A percentile compares a stretch with the other conserved stretches of the same genome.
Conservation (phyloP, 1,140 invertebrate genomes). For the Ylistrum balloti region DNA sequence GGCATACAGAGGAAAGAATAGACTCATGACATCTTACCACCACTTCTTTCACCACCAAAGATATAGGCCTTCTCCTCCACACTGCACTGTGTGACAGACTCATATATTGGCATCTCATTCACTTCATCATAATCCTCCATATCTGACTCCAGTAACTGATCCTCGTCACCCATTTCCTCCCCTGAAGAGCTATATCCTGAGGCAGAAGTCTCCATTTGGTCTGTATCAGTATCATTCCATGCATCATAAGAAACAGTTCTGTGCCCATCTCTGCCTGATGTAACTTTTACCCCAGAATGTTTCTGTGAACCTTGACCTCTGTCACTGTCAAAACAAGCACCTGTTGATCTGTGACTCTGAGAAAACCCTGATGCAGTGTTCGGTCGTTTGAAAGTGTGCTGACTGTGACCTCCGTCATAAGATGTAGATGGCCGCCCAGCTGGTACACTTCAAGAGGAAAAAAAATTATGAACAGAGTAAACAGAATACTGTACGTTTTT, state of each 20-base stretch:
- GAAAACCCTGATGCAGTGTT: neutral
- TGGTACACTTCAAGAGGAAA: neutral
- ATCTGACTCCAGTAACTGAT: neutral
- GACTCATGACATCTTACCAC: neutral
- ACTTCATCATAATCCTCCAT: conserved; percentile 57
- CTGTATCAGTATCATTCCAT: neutral
- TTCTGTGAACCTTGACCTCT: neutral
- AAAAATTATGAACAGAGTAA: no score
- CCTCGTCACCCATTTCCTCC: neutral
- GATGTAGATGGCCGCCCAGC: neutral
- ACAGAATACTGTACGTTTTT: no score
- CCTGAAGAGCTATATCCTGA: neutral
- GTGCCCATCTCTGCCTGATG: neutral
- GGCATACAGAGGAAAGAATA: no score
- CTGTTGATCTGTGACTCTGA: neutral
- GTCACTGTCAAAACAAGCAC: no score
- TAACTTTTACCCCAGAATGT: neutral
- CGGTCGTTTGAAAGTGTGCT: neutral
- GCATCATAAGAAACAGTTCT: neutral
- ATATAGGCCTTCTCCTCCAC: conserved; percentile 46
- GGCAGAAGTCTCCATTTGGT: conserved; percentile 10
- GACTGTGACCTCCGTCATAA: neutral
- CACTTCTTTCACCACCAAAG: conserved; percentile 28
- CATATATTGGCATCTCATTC: conserved; percentile 49
- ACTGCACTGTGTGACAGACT: conserved; percentile 53